Evolutionary conservation across 64 coral and sea anemone genomes (phyloP), one percentile per base, ranked within the genome.

Genomic region (Montipora efflorescens): DNA sequence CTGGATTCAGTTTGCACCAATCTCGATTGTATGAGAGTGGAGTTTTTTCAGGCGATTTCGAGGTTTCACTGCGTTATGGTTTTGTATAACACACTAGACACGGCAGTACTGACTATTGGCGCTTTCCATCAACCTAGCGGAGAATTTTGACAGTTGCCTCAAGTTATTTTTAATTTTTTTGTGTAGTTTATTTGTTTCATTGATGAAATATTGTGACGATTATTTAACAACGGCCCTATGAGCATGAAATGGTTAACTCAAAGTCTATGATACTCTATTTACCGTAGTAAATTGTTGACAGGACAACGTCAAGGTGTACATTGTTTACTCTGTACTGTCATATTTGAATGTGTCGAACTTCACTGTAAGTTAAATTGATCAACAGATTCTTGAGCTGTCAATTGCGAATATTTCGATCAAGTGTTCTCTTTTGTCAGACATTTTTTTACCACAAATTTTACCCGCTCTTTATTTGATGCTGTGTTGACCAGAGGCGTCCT

Each of bases 401-500:
- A 9, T 23, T 73, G 22, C n/a, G 20, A 73, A 73, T 73, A 73
- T 73, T 73, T 73, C 22, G 21, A 73, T 73, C 69, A 73, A 73
- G 69, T 9, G 69, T 73, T 73, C 69, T 73, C 19, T 73, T 73
- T 28, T 73, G 69, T 23, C 69, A 73, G 69, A 73, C 69, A 73
- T 73, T 73, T 73, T 72, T 28, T 73, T 73, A 73, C 69, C 69
- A 22, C 69, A 73, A 73, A 73, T 73, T 73, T 73, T n/a, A n/a
- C 4, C 69, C 69, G 20, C 69, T 28, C 69, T 73, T 64, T 64
- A 64, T 64, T 64, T 64, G 61, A 73, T 73, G 69, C 69, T 73
- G 69, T 73, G 19, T 73, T 2, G 5, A 73, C 69, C 20, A 0
- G 69, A 0, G 0, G 69, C 69, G 19, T 73, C 69, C 22, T 73